Conservation (phyloP, 2,797 vertebrate genomes). For the Heliangelus exortis region DNA sequence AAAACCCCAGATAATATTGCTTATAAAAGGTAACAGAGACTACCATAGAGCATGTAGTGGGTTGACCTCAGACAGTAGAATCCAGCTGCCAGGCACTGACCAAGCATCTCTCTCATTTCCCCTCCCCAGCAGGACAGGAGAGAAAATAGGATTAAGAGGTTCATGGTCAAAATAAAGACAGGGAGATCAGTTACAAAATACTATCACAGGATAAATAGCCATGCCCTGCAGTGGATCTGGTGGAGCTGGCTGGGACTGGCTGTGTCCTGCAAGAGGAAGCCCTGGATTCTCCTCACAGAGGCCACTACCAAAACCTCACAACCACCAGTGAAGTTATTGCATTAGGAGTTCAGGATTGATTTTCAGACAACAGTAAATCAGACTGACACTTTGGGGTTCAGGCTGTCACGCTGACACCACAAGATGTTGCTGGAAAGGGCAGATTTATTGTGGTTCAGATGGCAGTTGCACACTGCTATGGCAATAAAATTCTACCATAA, state of each 20-base stretch:
- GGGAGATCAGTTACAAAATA: not conserved
- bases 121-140: not conserved
- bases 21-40: not conserved
- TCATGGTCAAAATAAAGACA: not conserved
- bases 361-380: not conserved
- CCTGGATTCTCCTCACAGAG: not conserved
- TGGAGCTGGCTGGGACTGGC: fast-evolving
- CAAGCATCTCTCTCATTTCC: not conserved
- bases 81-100: not conserved
- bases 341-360: not conserved
- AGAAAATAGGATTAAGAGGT: not conserved
- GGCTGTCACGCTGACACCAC: not conserved
- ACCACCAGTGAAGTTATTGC: not conserved
- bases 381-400: not conserved
- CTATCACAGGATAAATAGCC: not conserved
- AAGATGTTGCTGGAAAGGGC: not conserved
- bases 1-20: not conserved
- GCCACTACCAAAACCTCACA: not conserved
- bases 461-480: not conserved
- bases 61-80: not conserved
- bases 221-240: fast-evolving
- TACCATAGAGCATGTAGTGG: not conserved
- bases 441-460: not conserved
- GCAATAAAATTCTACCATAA: not conserved
- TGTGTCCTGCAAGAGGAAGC: fast-evolving